These are phyloP conservation scores for Perdita meconis DNA, from an alignment of 2,888 invertebrate species.

Conservation along the genomic window DNA sequence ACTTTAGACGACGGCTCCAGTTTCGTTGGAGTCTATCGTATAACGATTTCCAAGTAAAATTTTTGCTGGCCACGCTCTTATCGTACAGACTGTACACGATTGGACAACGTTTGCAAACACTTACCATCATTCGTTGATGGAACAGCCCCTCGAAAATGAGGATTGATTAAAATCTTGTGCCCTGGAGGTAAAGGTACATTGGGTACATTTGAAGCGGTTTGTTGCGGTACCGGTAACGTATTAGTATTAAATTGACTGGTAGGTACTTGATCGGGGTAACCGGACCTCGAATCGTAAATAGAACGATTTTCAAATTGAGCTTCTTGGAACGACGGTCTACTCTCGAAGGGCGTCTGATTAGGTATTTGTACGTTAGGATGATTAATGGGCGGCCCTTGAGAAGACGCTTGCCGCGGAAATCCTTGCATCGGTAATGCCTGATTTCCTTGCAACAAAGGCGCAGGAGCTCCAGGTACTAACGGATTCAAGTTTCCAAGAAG, in stretches of 20 bases:
- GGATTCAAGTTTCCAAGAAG: slow-evolving; percentile 68
- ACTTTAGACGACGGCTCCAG: no score
- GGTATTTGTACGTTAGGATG: slow-evolving; percentile 69
- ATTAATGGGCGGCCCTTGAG: slow-evolving; percentile 65
- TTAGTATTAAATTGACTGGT: slow-evolving; percentile 70
- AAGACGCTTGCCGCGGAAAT: slow-evolving; percentile 68
- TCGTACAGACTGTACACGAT: no score
- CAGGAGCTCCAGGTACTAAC: slow-evolving; percentile 63
- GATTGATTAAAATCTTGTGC: slow-evolving; percentile 89
- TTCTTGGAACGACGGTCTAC: slow-evolving; percentile 74
- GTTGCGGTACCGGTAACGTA: slow-evolving; percentile 60
- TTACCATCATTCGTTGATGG: slow-evolving; percentile 86
- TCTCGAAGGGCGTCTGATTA: slow-evolving; percentile 74
- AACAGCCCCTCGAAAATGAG: slow-evolving; percentile 88
- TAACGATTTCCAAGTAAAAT: no score
- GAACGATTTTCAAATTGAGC: slow-evolving; percentile 70
- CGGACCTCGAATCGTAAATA: slow-evolving; percentile 65
- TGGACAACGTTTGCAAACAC: no score
- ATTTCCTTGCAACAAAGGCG: slow-evolving; percentile 56
- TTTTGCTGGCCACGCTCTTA: no score
- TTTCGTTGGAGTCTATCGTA: no score
- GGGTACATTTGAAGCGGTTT: slow-evolving; percentile 68
- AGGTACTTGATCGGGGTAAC: slow-evolving; percentile 68
- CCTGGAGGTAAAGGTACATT: slow-evolving; percentile 81
- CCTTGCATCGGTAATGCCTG: slow-evolving; percentile 70